Evolutionary conservation across 2,888 invertebrate genomes (phyloP).

Genomic region (Parelbella ahira): DNA sequence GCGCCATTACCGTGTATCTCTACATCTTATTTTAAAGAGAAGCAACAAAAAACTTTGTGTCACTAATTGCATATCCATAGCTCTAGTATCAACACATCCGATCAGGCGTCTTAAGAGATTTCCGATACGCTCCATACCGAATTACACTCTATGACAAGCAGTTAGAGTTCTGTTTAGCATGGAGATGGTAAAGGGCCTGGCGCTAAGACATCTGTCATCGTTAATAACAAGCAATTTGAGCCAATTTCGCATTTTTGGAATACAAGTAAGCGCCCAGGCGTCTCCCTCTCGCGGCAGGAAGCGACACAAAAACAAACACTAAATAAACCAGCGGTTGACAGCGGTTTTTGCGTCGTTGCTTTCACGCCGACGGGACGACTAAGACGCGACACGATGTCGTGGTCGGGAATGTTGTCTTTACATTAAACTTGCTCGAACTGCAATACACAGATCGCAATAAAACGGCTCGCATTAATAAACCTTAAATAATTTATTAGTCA

Average conservation of each 20-base stretch:
- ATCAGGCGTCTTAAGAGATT: slow-evolving; percentile 53
- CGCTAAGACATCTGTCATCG: slow-evolving; percentile 79
- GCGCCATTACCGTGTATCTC: slow-evolving; percentile 27
- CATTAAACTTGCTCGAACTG: not conserved
- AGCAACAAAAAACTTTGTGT: slow-evolving; percentile 48
- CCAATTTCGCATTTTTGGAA: slow-evolving; percentile 78
- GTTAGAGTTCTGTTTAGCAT: slow-evolving; percentile 36
- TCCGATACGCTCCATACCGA: slow-evolving; percentile 30
- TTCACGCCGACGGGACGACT: slow-evolving; percentile 20
- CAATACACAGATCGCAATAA: not conserved
- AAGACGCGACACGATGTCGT: not conserved
- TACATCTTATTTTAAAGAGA: slow-evolving; percentile 35
- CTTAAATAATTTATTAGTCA: too few relatives aligned
- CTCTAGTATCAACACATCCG: slow-evolving; percentile 73
- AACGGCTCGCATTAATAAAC: too few relatives aligned
- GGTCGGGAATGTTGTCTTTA: not conserved
- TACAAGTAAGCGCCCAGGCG: slow-evolving; percentile 65
- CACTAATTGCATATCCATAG: slow-evolving; percentile 74
- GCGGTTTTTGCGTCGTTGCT: slow-evolving; percentile 56
- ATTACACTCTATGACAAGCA: slow-evolving; percentile 31
- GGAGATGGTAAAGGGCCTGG: slow-evolving; percentile 42
- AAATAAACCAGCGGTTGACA: slow-evolving; percentile 74
- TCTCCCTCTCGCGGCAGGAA: slow-evolving; percentile 70
- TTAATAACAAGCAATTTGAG: slow-evolving; percentile 79
- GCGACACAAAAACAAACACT: slow-evolving; percentile 69